These are phyloP conservation scores for Ennomos erosarius DNA, from an alignment of 2,888 invertebrate species.

Conservation along the genomic window DNA sequence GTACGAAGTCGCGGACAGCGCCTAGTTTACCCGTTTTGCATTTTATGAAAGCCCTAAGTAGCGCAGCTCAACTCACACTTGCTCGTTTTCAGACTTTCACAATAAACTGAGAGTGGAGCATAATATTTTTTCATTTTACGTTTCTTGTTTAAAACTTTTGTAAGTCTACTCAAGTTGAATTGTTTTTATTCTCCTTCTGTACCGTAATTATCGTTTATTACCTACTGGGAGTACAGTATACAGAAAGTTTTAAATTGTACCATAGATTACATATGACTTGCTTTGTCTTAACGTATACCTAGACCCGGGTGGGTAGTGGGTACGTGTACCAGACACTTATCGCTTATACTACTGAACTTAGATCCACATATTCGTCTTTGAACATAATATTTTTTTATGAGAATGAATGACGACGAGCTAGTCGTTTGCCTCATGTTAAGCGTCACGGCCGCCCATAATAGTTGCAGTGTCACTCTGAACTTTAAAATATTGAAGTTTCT, in stretches of 20 bases:
- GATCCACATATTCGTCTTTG: too few species aligned
- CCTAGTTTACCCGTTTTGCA: not conserved
- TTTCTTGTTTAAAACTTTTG: slow-evolving; percentile 55
- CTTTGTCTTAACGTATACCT: too few species aligned
- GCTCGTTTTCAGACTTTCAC: slow-evolving; percentile 49
- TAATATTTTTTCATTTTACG: slow-evolving; percentile 63
- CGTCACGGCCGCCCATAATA: too few species aligned
- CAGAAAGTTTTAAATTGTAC: slow-evolving; percentile 17
- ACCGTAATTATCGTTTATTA: slow-evolving; percentile 48
- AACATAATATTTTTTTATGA: too few species aligned
- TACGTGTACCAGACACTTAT: too few species aligned
- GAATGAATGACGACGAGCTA: too few species aligned
- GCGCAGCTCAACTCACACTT: slow-evolving; percentile 5
- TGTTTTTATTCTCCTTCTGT: slow-evolving; percentile 29
- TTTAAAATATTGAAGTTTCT: too few species aligned
- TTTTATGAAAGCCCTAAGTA: slow-evolving; percentile 7
- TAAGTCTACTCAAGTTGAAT: slow-evolving; percentile 44
- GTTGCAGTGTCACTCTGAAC: too few species aligned
- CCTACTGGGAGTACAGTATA: slow-evolving; percentile 19
- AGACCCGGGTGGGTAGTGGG: too few species aligned
- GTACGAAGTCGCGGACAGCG: too few species aligned
- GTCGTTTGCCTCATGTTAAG: too few species aligned
- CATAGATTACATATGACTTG: slow-evolving; percentile 12
- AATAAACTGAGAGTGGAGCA: slow-evolving; percentile 56
- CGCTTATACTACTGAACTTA: too few species aligned